Evolutionary conservation across 2,888 invertebrate species (phyloP), one percentile per base, ranked within the genome.

Genomic region (Eurois occulta): DNA sequence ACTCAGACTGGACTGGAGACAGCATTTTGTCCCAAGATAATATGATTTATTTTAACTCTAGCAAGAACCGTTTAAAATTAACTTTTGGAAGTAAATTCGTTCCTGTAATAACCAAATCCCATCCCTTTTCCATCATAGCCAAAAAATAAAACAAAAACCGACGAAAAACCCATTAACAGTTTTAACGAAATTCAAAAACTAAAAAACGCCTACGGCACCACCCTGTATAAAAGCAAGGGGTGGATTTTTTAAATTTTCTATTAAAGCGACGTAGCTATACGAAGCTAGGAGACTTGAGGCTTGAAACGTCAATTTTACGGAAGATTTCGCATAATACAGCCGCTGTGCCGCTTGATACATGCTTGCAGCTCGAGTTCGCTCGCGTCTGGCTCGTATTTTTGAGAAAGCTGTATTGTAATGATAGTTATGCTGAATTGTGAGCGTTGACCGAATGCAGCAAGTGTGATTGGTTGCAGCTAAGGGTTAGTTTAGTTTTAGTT

Each of bases 261-360:
- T 94, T 92, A 93, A 46, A 91, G 84, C 88, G 90, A 88, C 89
- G 88, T 87, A 64, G 67, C 46, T 77, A 87, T 87, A 91, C 89
- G 90, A 90, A 87, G 90, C 88, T 88, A 91, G 92, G 92, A 93
- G 92, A 91, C 91, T 91, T 89, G 90, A 90, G 91, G 91, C 91
- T 91, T 90, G 89, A 90, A 88, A 92, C 95, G 93, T 95, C 95
- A 95, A 96, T 95, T 96, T 95, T 94, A 95, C 95, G 94, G 93
- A 91, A 95, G 95, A 95, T 95, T 95, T 95, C 93, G 92, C 92
- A 93, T 90, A 89, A 90, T 90, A 90, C 88, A 91, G 88, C 88
- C 87, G 90, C 87, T 86, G 71, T 80, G 65, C 70, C 81, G 77
- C 68, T 81, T 72, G 75, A 81, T 80, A 88, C 70, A 67, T 38